Percentiles rank a stretch among this genome's conserved stretches.
phyloP scores from a whole-genome alignment of 2,797 vertebrate species.

The Chaunax sp. region DNA sequence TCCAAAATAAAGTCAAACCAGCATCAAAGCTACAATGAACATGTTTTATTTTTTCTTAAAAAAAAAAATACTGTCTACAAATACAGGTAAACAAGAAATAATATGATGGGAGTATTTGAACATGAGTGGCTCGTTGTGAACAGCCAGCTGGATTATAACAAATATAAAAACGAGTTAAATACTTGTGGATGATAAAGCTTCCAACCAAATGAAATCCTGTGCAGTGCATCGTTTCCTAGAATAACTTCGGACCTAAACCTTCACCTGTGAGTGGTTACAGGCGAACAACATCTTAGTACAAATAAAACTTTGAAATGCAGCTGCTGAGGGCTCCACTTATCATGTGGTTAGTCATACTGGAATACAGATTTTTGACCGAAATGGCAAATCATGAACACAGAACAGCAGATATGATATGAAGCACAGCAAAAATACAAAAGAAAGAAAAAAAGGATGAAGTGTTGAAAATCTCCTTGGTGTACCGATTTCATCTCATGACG shows the following conservation, averaged over 20 bases:
- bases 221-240: conserved; percentile 38
- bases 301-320: conserved; percentile 48
- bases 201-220: conserved; percentile 86
- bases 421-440: conserved; percentile 82
- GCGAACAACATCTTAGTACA: not conserved
- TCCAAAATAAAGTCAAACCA: conserved; percentile 1
- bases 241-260: conserved; percentile 20
- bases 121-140: conserved; percentile 90
- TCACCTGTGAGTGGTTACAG: conserved; percentile 4
- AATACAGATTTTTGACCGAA: conserved; percentile 85
- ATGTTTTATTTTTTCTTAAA: conserved; percentile 96
- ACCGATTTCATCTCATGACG: conserved; percentile 43
- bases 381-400: conserved; percentile 81
- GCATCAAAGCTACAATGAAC: conserved; percentile 90
- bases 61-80: conserved; percentile 92
- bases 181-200: conserved; percentile 92
- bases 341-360: conserved; percentile 66
- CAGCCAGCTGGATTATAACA: conserved; percentile 86
- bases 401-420: conserved; percentile 83
- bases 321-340: conserved; percentile 79
- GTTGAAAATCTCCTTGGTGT: conserved; percentile 42
- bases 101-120: conserved; percentile 85
- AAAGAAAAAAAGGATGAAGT: conserved; percentile 31
- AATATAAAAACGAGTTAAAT: conserved; percentile 66
- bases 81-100: conserved; percentile 93